Percentiles rank a stretch among this genome's conserved stretches.
These are phyloP conservation scores for Lepilemur ruficaudatus DNA, from an alignment of 2,797 vertebrate genomes.

Conservation along the genomic window DNA sequence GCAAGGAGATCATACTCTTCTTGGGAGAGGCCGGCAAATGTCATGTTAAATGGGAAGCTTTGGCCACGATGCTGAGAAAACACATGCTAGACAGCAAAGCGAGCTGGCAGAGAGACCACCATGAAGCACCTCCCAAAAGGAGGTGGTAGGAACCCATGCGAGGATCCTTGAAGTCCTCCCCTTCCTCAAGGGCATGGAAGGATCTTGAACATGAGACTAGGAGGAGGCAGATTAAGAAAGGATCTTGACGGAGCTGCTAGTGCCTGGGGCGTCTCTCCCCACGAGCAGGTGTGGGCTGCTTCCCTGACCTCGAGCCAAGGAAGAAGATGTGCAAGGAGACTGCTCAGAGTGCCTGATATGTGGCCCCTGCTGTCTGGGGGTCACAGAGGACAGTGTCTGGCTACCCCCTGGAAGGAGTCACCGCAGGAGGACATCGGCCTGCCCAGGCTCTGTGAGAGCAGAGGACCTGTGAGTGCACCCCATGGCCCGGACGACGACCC, in stretches of 20 bases:
- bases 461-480: too few species aligned
- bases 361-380: neutral
- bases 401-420: neutral
- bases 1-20: neutral
- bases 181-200: neutral
- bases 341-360: neutral
- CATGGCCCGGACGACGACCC: accelerated
- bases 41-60: neutral
- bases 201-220: neutral
- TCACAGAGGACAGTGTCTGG: neutral
- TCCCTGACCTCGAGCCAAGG: neutral
- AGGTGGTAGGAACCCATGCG: neutral
- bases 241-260: neutral
- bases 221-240: neutral
- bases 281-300: neutral
- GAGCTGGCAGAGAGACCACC: neutral
- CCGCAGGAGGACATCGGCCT: neutral
- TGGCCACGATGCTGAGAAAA: neutral
- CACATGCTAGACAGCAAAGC: neutral
- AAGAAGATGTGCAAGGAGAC: neutral
- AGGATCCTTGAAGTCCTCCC: neutral
- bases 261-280: neutral
- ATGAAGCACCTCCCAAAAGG: neutral
- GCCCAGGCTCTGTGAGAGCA: neutral
- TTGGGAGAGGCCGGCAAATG: neutral